Conservation (phyloP, 2,797 vertebrate species). For the Hapalemur alaotrensis region DNA sequence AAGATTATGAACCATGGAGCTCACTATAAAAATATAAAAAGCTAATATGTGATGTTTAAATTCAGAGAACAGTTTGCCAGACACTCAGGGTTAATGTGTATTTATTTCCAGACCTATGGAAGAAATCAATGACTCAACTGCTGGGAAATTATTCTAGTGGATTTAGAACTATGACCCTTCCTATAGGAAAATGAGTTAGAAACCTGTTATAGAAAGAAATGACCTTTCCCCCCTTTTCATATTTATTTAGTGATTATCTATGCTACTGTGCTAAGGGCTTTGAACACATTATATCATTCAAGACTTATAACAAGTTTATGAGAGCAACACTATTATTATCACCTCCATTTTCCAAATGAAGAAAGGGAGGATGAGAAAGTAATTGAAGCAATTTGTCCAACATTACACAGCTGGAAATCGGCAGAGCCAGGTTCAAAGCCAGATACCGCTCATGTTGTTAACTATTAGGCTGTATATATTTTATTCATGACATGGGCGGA, state of each 20-base stretch:
- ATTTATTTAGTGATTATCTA: neutral
- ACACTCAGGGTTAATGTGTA: neutral
- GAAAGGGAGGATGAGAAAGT: neutral
- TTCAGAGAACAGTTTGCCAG: neutral
- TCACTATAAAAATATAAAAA: constrained; percentile 16
- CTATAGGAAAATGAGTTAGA: constrained; percentile 2
- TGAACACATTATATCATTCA: neutral
- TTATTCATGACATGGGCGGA: neutral
- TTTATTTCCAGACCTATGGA: neutral
- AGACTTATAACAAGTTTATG: neutral
- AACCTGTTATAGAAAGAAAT: neutral
- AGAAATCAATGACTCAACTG: neutral
- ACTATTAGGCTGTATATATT: neutral
- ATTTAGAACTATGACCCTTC: neutral
- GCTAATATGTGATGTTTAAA: neutral
- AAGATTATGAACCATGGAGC: neutral
- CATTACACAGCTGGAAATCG: neutral
- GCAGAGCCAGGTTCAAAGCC: neutral
- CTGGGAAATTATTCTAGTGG: neutral
- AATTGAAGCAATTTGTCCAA: neutral
- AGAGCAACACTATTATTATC: neutral
- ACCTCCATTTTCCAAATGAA: neutral
- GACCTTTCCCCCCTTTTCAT: neutral
- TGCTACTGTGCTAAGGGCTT: neutral
- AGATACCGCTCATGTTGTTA: neutral